Base-by-base conservation (phyloP, 2,888 invertebrate genomes). In the Sepiola atlantica region DNA sequence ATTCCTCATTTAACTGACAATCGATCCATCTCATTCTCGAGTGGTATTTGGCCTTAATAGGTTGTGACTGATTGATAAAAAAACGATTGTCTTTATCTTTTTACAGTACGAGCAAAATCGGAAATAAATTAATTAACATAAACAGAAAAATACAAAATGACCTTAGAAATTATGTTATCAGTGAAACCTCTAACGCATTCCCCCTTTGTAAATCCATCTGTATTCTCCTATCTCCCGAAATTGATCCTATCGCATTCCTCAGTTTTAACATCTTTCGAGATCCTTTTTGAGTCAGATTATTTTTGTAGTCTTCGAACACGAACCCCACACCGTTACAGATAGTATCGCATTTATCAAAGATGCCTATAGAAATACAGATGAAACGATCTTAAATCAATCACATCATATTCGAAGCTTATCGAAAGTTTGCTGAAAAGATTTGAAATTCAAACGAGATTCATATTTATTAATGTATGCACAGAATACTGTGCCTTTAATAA, bases 391-490 rank as follows among this genome's bases (percentile, higher is more conserved):
- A 77, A 77, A 77, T 77, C 77, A 77, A 77, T 77, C 77, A 77
- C n/a, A 77, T 77, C n/a, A 32, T 77, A 18, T 77, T 77, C 77
- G 16, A 77, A n/a, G 77, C 77, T 77, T 77, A 77, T 77, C n/a
- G 77, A 18, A 77, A 77, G n/a, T 77, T 77, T 77, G 77, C n/a
- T 77, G 77, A 77, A 77, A 77, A 77, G 77, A 77, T 77, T 77
- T 77, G 77, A 77, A 77, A 77, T 77, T 77, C 77, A n/a, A 77
- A 18, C n/a, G n/a, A 77, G n/a, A 77, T 77, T 77, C n/a, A 77
- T 77, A 77, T 77, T 77, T n/a, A 77, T 77, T 77, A n/a, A 77
- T 77, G n/a, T n/a, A 77, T n/a, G 77, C n/a, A 77, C 3, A 32
- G 77, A 77, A n/a, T n/a, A n/a, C 77, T n/a, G n/a, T 77, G n/a